Evolutionary conservation across 2,797 vertebrate species (phyloP).

Genomic region (Zenarchopterus dispar): DNA sequence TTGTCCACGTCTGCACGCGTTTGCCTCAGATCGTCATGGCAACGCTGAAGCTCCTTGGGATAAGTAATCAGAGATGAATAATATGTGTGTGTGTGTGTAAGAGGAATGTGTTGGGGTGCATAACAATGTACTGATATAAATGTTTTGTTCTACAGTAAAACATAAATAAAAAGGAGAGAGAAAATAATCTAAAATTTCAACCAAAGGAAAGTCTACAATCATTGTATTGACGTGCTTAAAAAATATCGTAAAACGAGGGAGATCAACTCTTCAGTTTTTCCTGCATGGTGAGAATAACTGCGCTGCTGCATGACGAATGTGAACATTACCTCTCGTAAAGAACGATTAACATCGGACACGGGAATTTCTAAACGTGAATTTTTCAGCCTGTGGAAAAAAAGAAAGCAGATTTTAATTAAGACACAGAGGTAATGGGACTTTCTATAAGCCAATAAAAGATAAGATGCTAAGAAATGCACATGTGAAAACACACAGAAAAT

Average conservation of each 20-base stretch:
- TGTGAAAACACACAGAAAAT: neutral
- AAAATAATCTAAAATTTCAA: neutral
- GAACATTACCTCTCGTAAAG: slow-evolving; percentile 80
- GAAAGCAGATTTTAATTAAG: slow-evolving; percentile 19
- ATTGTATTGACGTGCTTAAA: neutral
- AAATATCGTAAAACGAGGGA: slow-evolving; percentile 24
- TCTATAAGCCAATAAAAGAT: slow-evolving; percentile 12
- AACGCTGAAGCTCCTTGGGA: slow-evolving; percentile 82
- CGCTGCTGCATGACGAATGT: slow-evolving; percentile 13
- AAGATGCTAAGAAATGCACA: slow-evolving; percentile 9
- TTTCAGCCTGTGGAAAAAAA: slow-evolving; percentile 80
- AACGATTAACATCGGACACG: slow-evolving; percentile 56
- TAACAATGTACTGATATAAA: slow-evolving; percentile 19
- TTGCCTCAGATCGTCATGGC: slow-evolving; percentile 76
- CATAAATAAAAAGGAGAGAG: slow-evolving; percentile 2
- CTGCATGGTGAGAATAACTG: slow-evolving; percentile 39
- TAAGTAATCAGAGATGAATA: slow-evolving; percentile 60
- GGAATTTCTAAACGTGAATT: slow-evolving; percentile 82
- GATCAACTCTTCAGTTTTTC: slow-evolving; percentile 37
- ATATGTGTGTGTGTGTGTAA: slow-evolving; percentile 12
- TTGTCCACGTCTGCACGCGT: slow-evolving; percentile 71
- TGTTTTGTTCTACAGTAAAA: slow-evolving; percentile 17
- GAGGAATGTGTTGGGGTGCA: slow-evolving; percentile 18
- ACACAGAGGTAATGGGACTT: neutral
- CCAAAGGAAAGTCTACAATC: neutral